Base-by-base conservation (phyloP, 64 coral and sea anemone genomes). In the Pachyseris speciosa region DNA sequence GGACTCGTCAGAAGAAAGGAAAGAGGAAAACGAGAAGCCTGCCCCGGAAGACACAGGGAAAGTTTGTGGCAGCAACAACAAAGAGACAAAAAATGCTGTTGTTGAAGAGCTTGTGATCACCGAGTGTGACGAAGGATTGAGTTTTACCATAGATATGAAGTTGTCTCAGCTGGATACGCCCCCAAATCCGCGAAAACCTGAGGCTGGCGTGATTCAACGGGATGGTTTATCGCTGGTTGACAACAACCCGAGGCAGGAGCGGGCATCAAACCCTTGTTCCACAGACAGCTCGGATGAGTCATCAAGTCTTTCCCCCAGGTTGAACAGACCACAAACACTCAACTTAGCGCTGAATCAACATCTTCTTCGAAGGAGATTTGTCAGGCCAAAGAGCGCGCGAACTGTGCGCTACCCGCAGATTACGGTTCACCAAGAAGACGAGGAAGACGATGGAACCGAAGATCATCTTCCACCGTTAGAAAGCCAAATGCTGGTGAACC, bases 251-350 rank as follows among this genome's bases (percentile, higher is more conserved):
- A 37, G 55, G 10, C 77, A 61, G 40, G 30, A 4, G 77, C 53
- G 37, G 20, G 24, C 13, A 77, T 0, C 43, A 8, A 52, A 32
- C 24, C 77, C 77, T 12, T 61, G 51, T 9, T 81, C 77, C 19
- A 61, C 77, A 37, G 77, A 81, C 55, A 63, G 77, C 34, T 81
- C 77, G 19, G 77, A 81, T 58, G 77, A 81, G 24, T 63, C 52
- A 4, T 61, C 31, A n/a, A 63, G 36, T 7, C 8, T 63, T 81
- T 81, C 52, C 6, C 53, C 53, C 5, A 63, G 53, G 34, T 34
- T 39, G 2, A 36, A 3, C 32, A 60, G 77, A 57, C 77, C 77
- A 20, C 51, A 81, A 61, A 81, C 77, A 16, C 53, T 81, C 20
- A 40, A 81, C 12, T 37, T 81, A 40, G 17, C 36, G 12, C 37